phyloP scores from a whole-genome alignment of 2,797 vertebrate species.

The Adelosebastes latens region DNA sequence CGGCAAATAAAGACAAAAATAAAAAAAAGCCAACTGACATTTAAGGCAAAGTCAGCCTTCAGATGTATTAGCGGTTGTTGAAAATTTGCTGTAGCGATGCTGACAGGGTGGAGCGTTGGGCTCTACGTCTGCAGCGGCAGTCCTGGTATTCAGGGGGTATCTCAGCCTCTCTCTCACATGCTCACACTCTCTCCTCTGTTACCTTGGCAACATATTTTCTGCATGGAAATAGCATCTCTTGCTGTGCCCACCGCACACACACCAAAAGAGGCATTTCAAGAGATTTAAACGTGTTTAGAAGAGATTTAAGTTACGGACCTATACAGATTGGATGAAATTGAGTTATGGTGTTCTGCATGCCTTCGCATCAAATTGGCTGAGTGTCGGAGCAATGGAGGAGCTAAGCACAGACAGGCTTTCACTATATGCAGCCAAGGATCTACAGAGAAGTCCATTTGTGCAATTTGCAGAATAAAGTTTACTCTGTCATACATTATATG shows the following conservation, averaged over 20 bases:
- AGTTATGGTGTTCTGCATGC: constrained; percentile 38
- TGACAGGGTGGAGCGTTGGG: constrained; percentile 57
- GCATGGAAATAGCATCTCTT: constrained; percentile 84
- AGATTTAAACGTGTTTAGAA: constrained; percentile 62
- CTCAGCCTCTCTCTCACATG: constrained; percentile 47
- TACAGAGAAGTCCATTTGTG: background rate
- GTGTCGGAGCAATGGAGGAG: constrained; percentile 19
- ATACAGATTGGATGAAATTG: constrained; percentile 39
- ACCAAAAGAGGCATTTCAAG: constrained; percentile 39
- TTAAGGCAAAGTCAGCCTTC: constrained; percentile 32
- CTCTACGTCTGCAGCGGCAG: constrained; percentile 66
- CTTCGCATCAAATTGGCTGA: constrained; percentile 28
- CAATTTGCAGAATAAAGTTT: background rate
- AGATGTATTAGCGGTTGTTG: constrained; percentile 18
- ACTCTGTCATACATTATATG: background rate
- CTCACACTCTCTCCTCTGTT: constrained; percentile 80
- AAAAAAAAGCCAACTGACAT: constrained; percentile 27
- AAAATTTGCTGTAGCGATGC: constrained; percentile 21
- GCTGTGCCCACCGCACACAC: constrained; percentile 60
- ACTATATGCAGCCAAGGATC: constrained; percentile 2
- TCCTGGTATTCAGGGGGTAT: constrained; percentile 73
- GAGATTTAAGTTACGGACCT: constrained; percentile 49
- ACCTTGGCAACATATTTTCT: constrained; percentile 87
- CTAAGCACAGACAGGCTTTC: constrained; percentile 34
- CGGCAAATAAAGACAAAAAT: constrained; percentile 16